phyloP scores from a whole-genome alignment of 2,888 invertebrate genomes.

The Coenonympha arcania region DNA sequence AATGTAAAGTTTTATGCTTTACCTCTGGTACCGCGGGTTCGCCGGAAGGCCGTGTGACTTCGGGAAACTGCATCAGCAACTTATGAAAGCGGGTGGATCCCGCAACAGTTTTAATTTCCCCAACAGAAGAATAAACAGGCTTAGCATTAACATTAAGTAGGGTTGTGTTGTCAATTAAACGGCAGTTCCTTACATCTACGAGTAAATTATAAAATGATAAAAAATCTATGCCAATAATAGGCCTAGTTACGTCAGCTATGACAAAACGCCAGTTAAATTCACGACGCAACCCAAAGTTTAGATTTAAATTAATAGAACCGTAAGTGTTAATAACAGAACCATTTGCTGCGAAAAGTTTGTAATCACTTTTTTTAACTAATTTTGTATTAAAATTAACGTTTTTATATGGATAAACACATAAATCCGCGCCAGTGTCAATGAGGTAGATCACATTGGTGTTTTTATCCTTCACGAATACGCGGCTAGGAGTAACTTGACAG shows the following conservation, averaged over 20 bases:
- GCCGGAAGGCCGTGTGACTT: conserved; percentile 14
- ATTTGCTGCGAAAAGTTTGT: conserved; percentile 24
- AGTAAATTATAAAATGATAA: conserved; percentile 18
- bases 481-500: conserved; percentile 8
- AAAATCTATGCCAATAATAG: conserved; percentile 19
- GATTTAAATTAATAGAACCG: conserved; percentile 11
- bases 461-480: conserved; percentile 10
- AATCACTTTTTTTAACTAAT: neutral
- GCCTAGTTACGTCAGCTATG: conserved; percentile 26
- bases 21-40: neutral
- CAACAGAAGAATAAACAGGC: neutral
- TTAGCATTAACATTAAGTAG: neutral
- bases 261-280: conserved; percentile 27
- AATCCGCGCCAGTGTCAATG: neutral
- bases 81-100: conserved; percentile 4
- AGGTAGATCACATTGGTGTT: neutral
- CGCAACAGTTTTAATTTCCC: neutral
- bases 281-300: conserved; percentile 24
- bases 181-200: conserved; percentile 1
- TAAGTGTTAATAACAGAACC: conserved; percentile 23
- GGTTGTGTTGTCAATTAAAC: neutral
- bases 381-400: neutral
- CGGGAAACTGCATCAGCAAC: neutral
- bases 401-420: neutral
- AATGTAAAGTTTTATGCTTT: conserved; percentile 20